Percentiles rank a stretch among this genome's conserved stretches.
These are phyloP conservation scores for Agriopis marginaria DNA, from an alignment of 2,888 invertebrate genomes.

Conservation along the genomic window DNA sequence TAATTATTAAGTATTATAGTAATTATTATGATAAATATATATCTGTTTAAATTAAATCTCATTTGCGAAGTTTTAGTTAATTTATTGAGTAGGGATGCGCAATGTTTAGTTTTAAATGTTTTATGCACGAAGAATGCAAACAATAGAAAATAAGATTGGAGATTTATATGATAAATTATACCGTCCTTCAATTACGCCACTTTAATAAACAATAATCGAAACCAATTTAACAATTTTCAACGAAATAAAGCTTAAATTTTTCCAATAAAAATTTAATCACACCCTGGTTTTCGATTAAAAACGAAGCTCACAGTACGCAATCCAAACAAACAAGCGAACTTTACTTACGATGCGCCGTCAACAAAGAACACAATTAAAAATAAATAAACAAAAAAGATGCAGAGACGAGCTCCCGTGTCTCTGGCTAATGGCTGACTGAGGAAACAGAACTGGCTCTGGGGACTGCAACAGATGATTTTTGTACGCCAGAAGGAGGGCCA, in stretches of 20 bases:
- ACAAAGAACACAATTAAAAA: slow-evolving; percentile 56
- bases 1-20: no score
- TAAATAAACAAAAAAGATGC: slow-evolving; percentile 59
- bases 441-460: slow-evolving; percentile 60
- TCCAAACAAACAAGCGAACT: slow-evolving; percentile 31
- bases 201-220: slow-evolving; percentile 2
- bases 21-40: neutral
- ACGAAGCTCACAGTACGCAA: slow-evolving; percentile 14
- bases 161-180: neutral
- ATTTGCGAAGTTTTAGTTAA: neutral
- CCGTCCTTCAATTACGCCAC: neutral
- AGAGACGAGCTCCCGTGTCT: slow-evolving; percentile 63
- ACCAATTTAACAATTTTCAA: neutral
- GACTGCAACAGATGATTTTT: slow-evolving; percentile 80
- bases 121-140: neutral
- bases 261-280: neutral
- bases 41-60: neutral
- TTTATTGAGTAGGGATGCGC: neutral
- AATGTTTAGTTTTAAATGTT: neutral
- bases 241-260: neutral
- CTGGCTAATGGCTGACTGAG: slow-evolving; percentile 77
- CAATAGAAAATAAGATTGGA: neutral
- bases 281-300: slow-evolving; percentile 8
- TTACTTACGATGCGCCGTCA: slow-evolving; percentile 42
- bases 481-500: slow-evolving; percentile 56